Evolutionary conservation across 2,113 vertebrate genomes (phyloP).

Genomic region (Tragelaphus scriptus): DNA sequence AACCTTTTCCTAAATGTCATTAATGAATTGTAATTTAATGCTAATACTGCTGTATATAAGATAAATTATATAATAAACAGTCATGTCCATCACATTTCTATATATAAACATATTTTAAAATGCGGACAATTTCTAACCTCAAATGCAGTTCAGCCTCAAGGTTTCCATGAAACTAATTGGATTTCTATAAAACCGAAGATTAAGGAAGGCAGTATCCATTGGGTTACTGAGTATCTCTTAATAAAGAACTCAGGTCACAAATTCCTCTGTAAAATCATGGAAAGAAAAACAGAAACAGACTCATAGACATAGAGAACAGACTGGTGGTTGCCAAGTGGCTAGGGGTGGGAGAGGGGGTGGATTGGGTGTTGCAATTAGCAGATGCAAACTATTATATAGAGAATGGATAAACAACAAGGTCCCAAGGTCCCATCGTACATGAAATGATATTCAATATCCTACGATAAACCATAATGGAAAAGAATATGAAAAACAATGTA

Average conservation of each 20-base stretch:
- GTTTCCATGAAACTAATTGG: neutral
- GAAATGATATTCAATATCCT: neutral
- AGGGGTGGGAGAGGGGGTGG: neutral
- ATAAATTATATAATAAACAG: neutral
- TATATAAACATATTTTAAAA: neutral
- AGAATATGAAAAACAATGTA: neutral
- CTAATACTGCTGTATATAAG: neutral
- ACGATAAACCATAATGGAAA: neutral
- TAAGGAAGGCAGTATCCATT: neutral
- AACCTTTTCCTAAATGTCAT: neutral
- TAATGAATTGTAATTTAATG: neutral
- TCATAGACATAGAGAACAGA: neutral
- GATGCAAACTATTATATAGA: neutral
- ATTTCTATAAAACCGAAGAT: slow-evolving; percentile 4
- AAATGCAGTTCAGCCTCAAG: neutral
- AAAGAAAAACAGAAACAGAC: neutral
- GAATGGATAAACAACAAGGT: neutral
- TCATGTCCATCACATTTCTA: neutral
- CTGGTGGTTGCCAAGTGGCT: neutral
- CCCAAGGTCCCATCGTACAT: neutral
- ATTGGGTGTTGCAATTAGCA: neutral
- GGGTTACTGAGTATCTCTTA: neutral
- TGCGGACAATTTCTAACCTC: neutral
- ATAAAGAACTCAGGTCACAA: neutral
- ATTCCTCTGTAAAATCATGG: neutral